Conservation (phyloP, 2,113 vertebrate genomes). For the Nerophis ophidion region DNA sequence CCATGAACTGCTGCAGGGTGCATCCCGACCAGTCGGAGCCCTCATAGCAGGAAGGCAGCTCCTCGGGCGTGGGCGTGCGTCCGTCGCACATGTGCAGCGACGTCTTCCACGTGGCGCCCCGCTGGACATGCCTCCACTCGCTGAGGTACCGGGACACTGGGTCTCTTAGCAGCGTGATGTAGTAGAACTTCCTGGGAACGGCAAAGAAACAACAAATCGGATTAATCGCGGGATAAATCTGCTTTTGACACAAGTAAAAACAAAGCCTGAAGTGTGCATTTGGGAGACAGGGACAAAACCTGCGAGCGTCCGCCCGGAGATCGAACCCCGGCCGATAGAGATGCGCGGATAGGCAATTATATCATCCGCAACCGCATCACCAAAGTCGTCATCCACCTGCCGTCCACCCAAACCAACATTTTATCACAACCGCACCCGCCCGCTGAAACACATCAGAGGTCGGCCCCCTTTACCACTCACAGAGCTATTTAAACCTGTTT, state of each 20-base stretch:
- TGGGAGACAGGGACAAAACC: neutral
- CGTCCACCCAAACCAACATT: too few relatives aligned
- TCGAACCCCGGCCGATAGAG: too few relatives aligned
- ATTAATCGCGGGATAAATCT: neutral
- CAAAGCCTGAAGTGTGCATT: slow-evolving; percentile 3
- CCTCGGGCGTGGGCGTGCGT: slow-evolving; percentile 90
- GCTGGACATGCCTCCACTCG: slow-evolving; percentile 95
- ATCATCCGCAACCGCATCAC: too few relatives aligned
- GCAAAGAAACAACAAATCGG: too few relatives aligned
- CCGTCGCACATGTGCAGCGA: slow-evolving; percentile 98
- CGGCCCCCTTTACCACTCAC: too few relatives aligned
- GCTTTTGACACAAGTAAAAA: neutral
- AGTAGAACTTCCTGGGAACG: slow-evolving; percentile 89
- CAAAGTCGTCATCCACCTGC: too few relatives aligned
- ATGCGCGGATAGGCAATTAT: too few relatives aligned
- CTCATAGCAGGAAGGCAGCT: slow-evolving; percentile 94
- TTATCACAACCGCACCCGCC: too few relatives aligned
- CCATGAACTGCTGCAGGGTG: slow-evolving; percentile 98
- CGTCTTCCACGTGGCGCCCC: slow-evolving; percentile 97
- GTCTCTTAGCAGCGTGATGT: slow-evolving; percentile 95
- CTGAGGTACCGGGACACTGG: slow-evolving; percentile 97
- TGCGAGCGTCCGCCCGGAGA: too few relatives aligned
- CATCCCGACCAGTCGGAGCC: slow-evolving; percentile 97
- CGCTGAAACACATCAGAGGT: too few relatives aligned
- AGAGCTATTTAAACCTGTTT: too few relatives aligned